Percentiles rank a stretch among this genome's conserved stretches.
These are phyloP conservation scores for Caenorhabditis virilis DNA, from an alignment of 2,888 invertebrate genomes.

Conservation along the genomic window DNA sequence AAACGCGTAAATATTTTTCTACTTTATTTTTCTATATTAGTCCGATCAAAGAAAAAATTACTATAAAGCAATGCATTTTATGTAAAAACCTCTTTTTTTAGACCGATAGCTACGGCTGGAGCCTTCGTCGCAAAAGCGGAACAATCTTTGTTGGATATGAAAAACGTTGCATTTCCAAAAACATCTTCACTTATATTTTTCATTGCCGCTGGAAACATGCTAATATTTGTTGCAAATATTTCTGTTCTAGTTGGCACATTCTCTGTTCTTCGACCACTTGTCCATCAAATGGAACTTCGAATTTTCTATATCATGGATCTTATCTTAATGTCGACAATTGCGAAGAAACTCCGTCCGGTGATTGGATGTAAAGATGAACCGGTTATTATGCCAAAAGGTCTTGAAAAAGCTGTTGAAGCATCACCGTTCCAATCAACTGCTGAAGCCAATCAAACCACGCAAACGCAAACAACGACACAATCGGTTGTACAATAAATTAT, in stretches of 20 bases:
- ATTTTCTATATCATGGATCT: background rate
- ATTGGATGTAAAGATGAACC: background rate
- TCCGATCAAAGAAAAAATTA: no score
- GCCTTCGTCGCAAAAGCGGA: no score
- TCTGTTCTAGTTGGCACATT: background rate
- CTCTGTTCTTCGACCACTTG: background rate
- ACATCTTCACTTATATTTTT: no score
- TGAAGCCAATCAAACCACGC: background rate
- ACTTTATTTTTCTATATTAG: no score
- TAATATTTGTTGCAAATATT: background rate
- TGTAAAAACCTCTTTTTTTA: no score
- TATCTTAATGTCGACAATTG: background rate
- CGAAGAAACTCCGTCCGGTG: background rate
- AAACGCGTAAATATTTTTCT: no score
- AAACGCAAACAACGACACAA: background rate
- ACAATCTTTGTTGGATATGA: no score
- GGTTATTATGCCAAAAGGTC: background rate
- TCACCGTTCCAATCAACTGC: background rate
- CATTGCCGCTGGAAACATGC: background rate
- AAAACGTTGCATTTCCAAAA: no score
- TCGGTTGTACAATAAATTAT: background rate
- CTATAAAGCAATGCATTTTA: no score
- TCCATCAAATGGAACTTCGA: background rate
- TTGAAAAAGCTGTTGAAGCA: background rate
- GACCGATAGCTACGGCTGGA: no score